A percentile compares a stretch with the other conserved stretches of the same genome.
Conservation (phyloP, 2,888 invertebrate species). For the Dicyrtoma fusca region DNA sequence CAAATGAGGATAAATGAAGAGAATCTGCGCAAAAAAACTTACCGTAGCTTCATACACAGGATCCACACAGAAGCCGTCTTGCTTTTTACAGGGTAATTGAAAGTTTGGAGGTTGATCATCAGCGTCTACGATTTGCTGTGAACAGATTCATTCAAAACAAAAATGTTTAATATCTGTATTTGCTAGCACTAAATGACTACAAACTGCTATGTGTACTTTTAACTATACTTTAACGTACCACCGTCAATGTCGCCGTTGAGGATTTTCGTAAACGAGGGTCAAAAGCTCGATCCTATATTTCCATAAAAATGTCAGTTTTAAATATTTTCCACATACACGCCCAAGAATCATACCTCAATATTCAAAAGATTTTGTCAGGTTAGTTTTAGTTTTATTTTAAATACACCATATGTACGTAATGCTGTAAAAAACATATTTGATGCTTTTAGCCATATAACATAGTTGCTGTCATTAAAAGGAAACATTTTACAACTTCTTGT, state of each 20-base stretch:
- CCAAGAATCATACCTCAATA: no score
- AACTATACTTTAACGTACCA: constrained; percentile 66
- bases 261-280: constrained; percentile 76
- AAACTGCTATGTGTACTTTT: not conserved
- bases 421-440: no score
- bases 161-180: not conserved
- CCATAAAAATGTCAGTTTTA: no score
- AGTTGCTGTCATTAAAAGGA: no score
- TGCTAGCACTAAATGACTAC: not conserved
- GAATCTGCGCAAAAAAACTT: constrained; percentile 31
- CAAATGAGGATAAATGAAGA: constrained; percentile 11
- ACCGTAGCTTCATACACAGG: constrained; percentile 76
- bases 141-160: not conserved
- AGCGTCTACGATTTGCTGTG: constrained; percentile 30
- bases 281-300: constrained; percentile 76
- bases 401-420: no score
- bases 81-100: constrained; percentile 62
- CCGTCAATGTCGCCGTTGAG: constrained; percentile 80
- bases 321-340: no score
- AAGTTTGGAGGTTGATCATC: constrained; percentile 40
- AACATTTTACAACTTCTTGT: no score
- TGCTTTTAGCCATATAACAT: no score
- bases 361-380: no score
- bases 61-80: constrained; percentile 83
- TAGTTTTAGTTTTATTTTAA: no score